These are phyloP conservation scores for Mizuhopecten yessoensis DNA, from an alignment of 1,140 invertebrate genomes.

Conservation along the genomic window DNA sequence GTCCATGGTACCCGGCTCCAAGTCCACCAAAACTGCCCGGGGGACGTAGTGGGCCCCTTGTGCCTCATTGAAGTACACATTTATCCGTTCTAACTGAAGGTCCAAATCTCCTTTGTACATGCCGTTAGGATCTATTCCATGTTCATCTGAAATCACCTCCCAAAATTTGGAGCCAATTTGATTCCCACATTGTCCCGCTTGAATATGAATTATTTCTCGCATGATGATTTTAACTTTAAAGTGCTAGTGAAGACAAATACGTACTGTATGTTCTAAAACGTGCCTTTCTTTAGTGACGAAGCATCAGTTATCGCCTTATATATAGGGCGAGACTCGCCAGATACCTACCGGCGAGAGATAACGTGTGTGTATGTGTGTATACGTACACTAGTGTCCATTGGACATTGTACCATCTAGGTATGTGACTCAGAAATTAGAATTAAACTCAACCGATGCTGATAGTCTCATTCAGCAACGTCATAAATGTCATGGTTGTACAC, in stretches of 20 bases:
- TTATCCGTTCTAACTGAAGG: slow-evolving; percentile 50
- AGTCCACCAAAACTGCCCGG: slow-evolving; percentile 93
- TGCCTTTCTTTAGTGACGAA: background rate
- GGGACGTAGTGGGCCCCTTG: slow-evolving; percentile 67
- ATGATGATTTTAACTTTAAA: background rate
- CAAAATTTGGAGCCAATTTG: slow-evolving; percentile 82
- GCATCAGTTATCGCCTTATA: slow-evolving; percentile 11
- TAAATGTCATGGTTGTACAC: too few species aligned
- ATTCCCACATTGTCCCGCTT: slow-evolving; percentile 59
- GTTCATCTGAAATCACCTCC: slow-evolving; percentile 56
- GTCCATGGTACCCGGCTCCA: slow-evolving; percentile 60
- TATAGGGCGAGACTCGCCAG: background rate
- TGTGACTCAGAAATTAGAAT: background rate
- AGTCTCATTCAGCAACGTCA: background rate
- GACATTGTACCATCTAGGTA: background rate
- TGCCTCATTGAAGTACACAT: slow-evolving; percentile 58
- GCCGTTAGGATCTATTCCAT: slow-evolving; percentile 55
- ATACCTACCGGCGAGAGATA: background rate
- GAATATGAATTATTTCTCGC: slow-evolving; percentile 59
- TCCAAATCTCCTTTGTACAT: slow-evolving; percentile 50
- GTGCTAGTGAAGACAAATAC: background rate
- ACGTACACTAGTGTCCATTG: background rate
- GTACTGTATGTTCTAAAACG: background rate
- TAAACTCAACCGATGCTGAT: background rate
- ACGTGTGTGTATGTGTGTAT: background rate